Base-by-base conservation (phyloP, 1,140 invertebrate genomes). In the Caerostris darwini region DNA sequence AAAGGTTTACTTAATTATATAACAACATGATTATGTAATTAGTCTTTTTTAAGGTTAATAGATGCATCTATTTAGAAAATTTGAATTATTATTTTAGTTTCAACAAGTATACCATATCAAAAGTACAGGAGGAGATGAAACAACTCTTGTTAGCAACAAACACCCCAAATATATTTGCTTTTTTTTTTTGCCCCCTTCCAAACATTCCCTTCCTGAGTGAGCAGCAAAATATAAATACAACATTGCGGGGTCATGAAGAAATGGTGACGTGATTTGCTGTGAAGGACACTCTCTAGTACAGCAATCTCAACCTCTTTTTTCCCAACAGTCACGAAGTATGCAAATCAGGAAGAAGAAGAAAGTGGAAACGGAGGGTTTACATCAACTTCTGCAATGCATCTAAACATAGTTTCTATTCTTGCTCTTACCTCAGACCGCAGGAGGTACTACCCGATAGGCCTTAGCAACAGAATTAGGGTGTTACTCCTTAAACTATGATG, bases 321-420 rank as follows among this genome's bases (percentile, higher is more conserved):
- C 61, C n/a, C 61, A n/a, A n/a, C 61, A 67, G 61, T 67, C 71
- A 53, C 10, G 34, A 50, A 77, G 34, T 77, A 77, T 77, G 71
- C 71, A 77, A 77, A 77, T 77, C 19, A 77, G 71, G 71, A 34
- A 34, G 34, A 34, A 34, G 61, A n/a, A 67, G 61, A 53, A 5
- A 77, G 71, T 50, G 34, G 71, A 77, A 77, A 77, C 71, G 71
- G 71, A 50, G 69, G 53, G 71, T 59, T 85, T 85, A 34, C 53
- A 58, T 17, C 83, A n/a, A 85, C 83, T 85, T 85, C 83, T 56
- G 83, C 54, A 85, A 85, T 59, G 56, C 83, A 57, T 85, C 83
- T 85, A 85, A 85, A 85, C 83, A 85, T 85, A 85, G 83, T 85
- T 85, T 85, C 83, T 85, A 85, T 85, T 85, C 83, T 85, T 85